Base-by-base conservation (phyloP, 2,888 invertebrate species). In the Agrypnus murinus region DNA sequence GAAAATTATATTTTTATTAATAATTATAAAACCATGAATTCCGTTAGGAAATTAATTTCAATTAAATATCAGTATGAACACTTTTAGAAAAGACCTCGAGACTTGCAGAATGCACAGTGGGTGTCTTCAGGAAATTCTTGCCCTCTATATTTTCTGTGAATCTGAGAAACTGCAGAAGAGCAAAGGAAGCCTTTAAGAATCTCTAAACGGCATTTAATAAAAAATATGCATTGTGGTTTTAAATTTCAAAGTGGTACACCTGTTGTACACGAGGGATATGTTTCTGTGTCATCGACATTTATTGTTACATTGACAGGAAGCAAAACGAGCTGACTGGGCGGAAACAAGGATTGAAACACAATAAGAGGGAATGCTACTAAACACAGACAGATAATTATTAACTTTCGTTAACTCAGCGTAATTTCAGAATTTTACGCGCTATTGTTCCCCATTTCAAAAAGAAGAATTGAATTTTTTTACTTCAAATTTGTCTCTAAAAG, bases 381-480 rank as follows among this genome's bases (percentile, higher is more conserved):
- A 70, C 48, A 62, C 66, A 66, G 55, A 50, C 53, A 38, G 70
- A 70, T 70, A 65, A 70, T 70, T 60, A 65, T 58, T 36, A 63
- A 66, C 64, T 69, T 43, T 62, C 62, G 62, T 45, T 55, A 64
- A 65, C 59, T 69, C 59, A 48, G 57, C 69, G 57, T 64, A 55
- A 64, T 66, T 66, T 55, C 38, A 64, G 64, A 55, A 40, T 43
- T 50, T 55, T 40, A 55, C 36, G 15, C 9, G 43, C 55, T 50
- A 64, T 64, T 63, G 62, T 63, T 63, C 48, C 15, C 9, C n/a
- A n/a, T n/a, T 40, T 40, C 12, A 15, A 55, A 55, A 40, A 4
- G 6, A 6, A 14, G 32, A 64, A 32, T 53, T 36, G 10, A 8
- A 32, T 17, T 4, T 14, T 25, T 59, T 45, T 59, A 31, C 45